A percentile compares a stretch with the other conserved stretches of the same genome.
Evolutionary conservation across 2,797 vertebrate genomes (phyloP).

Genomic region (Myotis findleyi): DNA sequence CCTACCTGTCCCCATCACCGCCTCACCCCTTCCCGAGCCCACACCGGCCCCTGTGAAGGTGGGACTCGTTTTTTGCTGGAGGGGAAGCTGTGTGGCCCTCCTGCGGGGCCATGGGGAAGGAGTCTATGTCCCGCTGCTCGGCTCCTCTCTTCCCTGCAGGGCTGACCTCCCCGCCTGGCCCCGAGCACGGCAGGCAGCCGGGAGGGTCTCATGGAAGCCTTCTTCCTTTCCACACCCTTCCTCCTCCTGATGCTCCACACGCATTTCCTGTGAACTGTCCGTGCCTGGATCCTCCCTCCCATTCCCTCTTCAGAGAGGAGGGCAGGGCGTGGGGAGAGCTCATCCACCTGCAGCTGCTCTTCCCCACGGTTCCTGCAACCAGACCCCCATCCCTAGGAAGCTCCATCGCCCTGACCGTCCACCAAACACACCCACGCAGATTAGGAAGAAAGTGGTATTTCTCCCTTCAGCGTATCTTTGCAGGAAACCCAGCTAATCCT

Average conservation of each 20-base stretch:
- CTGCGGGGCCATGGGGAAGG: too few species aligned
- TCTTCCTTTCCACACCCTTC: too few species aligned
- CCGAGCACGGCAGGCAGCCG: too few species aligned
- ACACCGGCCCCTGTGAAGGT: background rate
- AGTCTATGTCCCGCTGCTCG: too few species aligned
- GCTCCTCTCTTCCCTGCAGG: background rate
- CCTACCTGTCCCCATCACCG: background rate
- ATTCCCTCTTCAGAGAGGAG: background rate
- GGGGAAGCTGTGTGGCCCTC: background rate
- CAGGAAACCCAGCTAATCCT: background rate
- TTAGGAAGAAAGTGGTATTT: background rate
- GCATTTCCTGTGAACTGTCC: background rate
- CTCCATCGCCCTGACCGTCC: background rate
- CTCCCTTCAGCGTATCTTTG: background rate
- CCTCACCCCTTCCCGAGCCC: background rate
- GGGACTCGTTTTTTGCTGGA: background rate
- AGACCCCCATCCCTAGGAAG: background rate
- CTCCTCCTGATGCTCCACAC: background rate
- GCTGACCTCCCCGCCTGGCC: background rate
- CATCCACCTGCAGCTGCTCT: background rate
- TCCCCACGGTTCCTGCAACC: background rate
- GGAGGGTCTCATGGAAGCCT: background rate
- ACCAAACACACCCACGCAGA: background rate
- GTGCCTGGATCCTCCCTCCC: background rate
- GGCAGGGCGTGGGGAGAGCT: accelerated